Evolutionary conservation across 1,140 invertebrate genomes (phyloP).

Genomic region (Paralvinella palmiformis): DNA sequence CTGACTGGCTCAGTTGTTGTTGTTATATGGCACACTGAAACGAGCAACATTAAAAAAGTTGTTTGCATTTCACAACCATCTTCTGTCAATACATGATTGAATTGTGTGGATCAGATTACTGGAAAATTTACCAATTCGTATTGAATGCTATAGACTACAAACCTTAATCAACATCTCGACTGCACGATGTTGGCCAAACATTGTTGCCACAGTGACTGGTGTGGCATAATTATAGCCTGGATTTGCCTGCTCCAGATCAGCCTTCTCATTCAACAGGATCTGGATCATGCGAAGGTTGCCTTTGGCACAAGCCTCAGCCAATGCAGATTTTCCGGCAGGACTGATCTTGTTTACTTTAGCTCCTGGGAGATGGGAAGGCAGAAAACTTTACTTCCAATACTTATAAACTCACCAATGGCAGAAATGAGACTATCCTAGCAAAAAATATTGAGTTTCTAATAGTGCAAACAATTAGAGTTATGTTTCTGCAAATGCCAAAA

Average conservation of each 20-base stretch:
- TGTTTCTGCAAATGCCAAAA: background rate
- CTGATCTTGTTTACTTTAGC: slow-evolving; percentile 14
- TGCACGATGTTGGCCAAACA: background rate
- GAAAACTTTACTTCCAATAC: background rate
- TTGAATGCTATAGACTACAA: background rate
- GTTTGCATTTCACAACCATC: background rate
- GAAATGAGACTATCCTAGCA: background rate
- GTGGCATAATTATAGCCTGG: slow-evolving; percentile 17
- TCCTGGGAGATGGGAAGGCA: background rate
- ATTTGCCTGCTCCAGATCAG: slow-evolving; percentile 7
- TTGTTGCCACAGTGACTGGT: slow-evolving; percentile 10
- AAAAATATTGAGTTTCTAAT: background rate
- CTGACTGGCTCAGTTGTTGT: too few species aligned
- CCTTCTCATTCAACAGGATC: slow-evolving; percentile 8
- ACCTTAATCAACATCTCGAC: slow-evolving; percentile 11
- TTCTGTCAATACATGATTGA: too few species aligned
- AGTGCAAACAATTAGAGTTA: background rate
- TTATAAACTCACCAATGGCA: background rate
- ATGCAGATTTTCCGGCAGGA: slow-evolving; percentile 11
- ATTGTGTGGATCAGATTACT: background rate
- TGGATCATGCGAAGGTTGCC: slow-evolving; percentile 16
- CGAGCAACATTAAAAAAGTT: background rate
- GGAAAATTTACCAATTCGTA: background rate
- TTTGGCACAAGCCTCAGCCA: slow-evolving; percentile 12
- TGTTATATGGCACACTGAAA: background rate